Evolutionary conservation across 2,888 invertebrate genomes (phyloP), one percentile per base, ranked within the genome.

Genomic region (Macaria notata): DNA sequence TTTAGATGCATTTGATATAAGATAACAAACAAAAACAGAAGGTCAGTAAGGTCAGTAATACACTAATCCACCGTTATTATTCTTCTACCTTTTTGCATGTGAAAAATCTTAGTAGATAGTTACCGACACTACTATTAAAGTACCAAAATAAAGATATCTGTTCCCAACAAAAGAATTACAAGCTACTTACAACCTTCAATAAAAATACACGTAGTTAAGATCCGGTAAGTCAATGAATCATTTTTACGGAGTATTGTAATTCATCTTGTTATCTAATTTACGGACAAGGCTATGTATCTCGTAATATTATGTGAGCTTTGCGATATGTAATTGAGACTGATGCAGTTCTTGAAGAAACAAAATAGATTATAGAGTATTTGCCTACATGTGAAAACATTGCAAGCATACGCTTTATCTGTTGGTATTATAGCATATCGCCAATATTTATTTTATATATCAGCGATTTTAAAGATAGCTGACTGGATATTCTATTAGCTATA

Each of bases 201-300:
- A 49, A 58, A 49, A 58, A 53, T 49, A 57, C 56, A 48, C 45
- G 49, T 29, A 45, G 53, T 42, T 57, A 43, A 58, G 58, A 58
- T 58, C 58, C 58, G 58, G 58, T 58, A 54, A 58, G 43, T 50
- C 49, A 54, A 58, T 58, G 58, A 54, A 58, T 58, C 49, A 58
- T 58, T 57, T 41, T 51, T 54, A 43, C 54, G 31, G 46, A 58
- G 46, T 46, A 46, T 46, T 58, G 41, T 54, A 47, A 58, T 58
- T 53, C 46, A 49, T 54, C 49, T 58, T 9, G 49, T 58, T 58
- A 58, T 46, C 58, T 49, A 58, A 53, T 49, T 58, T 54, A 50
- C 50, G 49, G 49, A 50, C 49, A 45, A 53, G 52, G 51, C 50
- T 46, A 29, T 41, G 38, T 6, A 30, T 50, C 5, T 33, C 44